phyloP scores from a whole-genome alignment of 1,140 invertebrate genomes.

The Mesaphorura yosii region DNA sequence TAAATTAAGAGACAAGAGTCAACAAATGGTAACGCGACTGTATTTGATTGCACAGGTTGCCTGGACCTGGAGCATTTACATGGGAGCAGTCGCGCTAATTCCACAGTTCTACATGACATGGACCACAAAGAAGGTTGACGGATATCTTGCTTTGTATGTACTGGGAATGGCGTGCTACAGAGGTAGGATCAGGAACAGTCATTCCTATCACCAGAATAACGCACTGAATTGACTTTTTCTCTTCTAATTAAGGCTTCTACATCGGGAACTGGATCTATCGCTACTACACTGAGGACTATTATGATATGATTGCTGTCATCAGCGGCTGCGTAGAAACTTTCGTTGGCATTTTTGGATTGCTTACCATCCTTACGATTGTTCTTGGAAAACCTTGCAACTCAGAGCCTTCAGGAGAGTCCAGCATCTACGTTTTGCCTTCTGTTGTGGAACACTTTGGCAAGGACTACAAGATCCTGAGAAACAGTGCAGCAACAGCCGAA shows the following conservation, averaged over 20 bases:
- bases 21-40: not conserved
- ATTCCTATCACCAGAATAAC: conserved; percentile 34
- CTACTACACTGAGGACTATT: conserved; percentile 82
- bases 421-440: conserved; percentile 6
- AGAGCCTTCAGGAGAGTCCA: not conserved
- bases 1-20: not conserved
- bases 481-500: too few species aligned
- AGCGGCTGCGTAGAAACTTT: conserved; percentile 89
- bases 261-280: conserved; percentile 96
- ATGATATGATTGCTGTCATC: conserved; percentile 89
- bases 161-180: conserved; percentile 94
- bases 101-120: conserved; percentile 97
- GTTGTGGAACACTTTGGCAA: conserved; percentile 1
- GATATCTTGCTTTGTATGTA: conserved; percentile 96
- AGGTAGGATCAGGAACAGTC: conserved; percentile 41
- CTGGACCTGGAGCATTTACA: conserved; percentile 99
- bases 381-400: not conserved
- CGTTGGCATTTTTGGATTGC: conserved; percentile 32
- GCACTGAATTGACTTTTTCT: too few species aligned
- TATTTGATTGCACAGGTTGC: too few species aligned
- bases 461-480: conserved; percentile 2
- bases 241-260: conserved; percentile 64
- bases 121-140: conserved; percentile 97
- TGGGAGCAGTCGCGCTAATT: conserved; percentile 95
- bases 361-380: conserved; percentile 1